A percentile compares a stretch with the other conserved stretches of the same genome.
Evolutionary conservation across 2,113 vertebrate genomes (phyloP).

Genomic region (rat (Rattus norvegicus)): DNA sequence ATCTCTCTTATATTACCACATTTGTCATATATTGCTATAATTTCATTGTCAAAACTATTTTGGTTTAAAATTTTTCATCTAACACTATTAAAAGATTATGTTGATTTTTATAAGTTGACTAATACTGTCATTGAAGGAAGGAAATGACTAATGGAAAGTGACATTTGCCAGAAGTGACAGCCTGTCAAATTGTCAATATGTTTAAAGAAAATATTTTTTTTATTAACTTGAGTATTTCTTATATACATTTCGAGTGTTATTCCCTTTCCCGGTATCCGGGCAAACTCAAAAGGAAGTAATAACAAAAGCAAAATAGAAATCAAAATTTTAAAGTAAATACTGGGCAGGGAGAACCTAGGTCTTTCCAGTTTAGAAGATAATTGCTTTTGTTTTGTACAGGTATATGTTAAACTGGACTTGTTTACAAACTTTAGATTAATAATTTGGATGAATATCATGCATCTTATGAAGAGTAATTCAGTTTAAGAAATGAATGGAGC

Average conservation of each 20-base stretch:
- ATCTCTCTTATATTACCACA: neutral
- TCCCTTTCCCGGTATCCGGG: too few relatives aligned
- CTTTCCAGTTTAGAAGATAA: neutral
- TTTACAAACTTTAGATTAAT: neutral
- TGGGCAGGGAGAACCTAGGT: slow-evolving; percentile 24
- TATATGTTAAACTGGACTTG: slow-evolving; percentile 20
- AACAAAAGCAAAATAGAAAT: slow-evolving; percentile 64
- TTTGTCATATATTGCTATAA: neutral
- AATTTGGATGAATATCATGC: neutral
- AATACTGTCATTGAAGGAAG: slow-evolving; percentile 67
- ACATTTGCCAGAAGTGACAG: slow-evolving; percentile 72
- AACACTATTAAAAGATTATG: slow-evolving; percentile 38
- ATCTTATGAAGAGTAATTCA: slow-evolving; percentile 9
- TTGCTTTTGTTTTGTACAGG: neutral
- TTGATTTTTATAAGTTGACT: slow-evolving; percentile 63
- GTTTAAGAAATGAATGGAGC: neutral
- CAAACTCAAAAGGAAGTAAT: slow-evolving; percentile 65
- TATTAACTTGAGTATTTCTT: too few relatives aligned
- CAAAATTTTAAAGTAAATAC: slow-evolving; percentile 58
- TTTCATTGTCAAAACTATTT: slow-evolving; percentile 16
- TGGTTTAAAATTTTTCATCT: neutral
- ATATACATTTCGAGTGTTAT: too few relatives aligned
- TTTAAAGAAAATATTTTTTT: slow-evolving; percentile 80
- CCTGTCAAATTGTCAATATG: slow-evolving; percentile 75
- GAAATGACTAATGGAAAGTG: slow-evolving; percentile 68